phyloP scores from a whole-genome alignment of 2,113 vertebrate genomes.

The Pardalotus punctatus region DNA sequence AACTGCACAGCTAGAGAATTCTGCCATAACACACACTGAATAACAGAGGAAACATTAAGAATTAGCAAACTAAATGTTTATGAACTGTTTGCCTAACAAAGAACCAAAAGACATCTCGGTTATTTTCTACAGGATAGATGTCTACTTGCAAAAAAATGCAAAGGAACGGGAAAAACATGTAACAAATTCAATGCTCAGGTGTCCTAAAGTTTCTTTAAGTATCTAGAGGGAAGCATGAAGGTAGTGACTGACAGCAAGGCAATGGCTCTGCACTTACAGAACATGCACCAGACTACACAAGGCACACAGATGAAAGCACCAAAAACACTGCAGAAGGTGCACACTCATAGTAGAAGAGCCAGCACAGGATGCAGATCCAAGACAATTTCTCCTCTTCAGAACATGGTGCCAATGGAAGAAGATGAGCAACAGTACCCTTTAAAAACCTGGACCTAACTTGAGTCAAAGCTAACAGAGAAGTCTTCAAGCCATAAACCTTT shows the following conservation, averaged over 20 bases:
- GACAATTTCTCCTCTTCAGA: background rate
- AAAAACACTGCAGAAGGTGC: background rate
- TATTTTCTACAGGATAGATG: background rate
- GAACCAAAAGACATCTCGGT: background rate
- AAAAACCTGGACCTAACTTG: background rate
- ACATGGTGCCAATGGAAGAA: accelerated
- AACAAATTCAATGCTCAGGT: background rate
- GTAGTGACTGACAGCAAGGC: background rate
- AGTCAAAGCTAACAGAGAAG: background rate
- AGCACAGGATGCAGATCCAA: accelerated
- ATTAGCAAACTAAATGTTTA: background rate
- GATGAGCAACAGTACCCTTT: background rate
- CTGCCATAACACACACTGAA: background rate
- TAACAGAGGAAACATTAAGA: background rate
- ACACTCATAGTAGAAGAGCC: background rate
- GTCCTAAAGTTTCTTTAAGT: background rate
- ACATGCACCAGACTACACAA: background rate
- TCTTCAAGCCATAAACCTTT: background rate
- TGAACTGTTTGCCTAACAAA: background rate
- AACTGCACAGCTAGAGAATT: background rate
- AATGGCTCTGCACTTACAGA: background rate
- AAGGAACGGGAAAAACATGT: accelerated
- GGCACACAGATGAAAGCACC: background rate
- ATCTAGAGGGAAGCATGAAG: background rate
- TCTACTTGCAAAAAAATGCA: background rate